Evolutionary conservation across 2,888 invertebrate species (phyloP).

Genomic region (Papilio protenor): DNA sequence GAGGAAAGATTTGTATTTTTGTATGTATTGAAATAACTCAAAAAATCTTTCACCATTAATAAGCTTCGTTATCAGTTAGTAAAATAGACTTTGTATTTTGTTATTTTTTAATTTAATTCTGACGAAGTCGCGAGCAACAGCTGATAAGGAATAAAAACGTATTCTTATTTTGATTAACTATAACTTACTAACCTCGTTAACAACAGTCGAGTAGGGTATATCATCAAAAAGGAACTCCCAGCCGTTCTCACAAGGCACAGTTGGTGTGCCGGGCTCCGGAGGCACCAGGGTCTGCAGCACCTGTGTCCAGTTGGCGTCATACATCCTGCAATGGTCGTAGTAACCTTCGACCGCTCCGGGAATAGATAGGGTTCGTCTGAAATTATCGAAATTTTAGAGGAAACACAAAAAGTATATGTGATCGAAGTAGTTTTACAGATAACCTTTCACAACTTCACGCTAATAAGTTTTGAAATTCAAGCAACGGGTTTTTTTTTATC

Average conservation of each 20-base stretch:
- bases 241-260: slow-evolving; percentile 57
- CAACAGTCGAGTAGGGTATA: slow-evolving; percentile 64
- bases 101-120: too few relatives aligned
- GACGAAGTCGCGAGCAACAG: too few relatives aligned
- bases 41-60: too few relatives aligned
- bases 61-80: too few relatives aligned
- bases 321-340: slow-evolving; percentile 61
- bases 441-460: too few relatives aligned
- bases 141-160: neutral
- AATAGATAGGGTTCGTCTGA: slow-evolving; percentile 63
- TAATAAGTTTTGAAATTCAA: neutral
- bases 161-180: neutral
- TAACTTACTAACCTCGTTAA: slow-evolving; percentile 57
- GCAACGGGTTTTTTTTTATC: neutral
- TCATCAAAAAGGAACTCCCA: slow-evolving; percentile 65
- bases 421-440: too few relatives aligned
- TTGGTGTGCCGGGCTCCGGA: slow-evolving; percentile 54
- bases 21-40: too few relatives aligned
- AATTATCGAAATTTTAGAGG: slow-evolving; percentile 29
- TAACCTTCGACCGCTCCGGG: slow-evolving; percentile 56
- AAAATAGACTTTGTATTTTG: too few relatives aligned
- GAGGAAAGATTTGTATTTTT: too few relatives aligned
- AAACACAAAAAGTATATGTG: too few relatives aligned
- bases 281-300: slow-evolving; percentile 57
- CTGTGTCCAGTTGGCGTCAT: slow-evolving; percentile 61